phyloP scores from a whole-genome alignment of 2,113 vertebrate genomes.

The Syrrhaptes paradoxus region DNA sequence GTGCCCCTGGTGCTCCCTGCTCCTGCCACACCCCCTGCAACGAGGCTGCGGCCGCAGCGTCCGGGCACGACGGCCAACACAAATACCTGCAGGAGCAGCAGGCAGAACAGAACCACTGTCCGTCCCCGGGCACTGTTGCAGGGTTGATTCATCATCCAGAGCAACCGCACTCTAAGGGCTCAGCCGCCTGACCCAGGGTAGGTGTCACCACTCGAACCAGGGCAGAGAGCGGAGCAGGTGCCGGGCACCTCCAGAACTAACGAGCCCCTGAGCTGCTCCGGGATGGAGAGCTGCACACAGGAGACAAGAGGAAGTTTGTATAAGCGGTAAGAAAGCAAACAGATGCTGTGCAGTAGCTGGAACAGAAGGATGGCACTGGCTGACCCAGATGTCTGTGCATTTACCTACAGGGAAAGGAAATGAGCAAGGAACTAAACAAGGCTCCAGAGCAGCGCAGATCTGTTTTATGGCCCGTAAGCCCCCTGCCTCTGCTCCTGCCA shows the following conservation, averaged over 20 bases:
- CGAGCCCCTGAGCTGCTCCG: neutral
- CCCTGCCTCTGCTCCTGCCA: neutral
- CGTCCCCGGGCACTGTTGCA: neutral
- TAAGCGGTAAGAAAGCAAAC: neutral
- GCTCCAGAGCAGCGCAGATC: neutral
- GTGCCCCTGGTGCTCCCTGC: neutral
- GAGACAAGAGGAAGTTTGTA: neutral
- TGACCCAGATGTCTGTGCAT: neutral
- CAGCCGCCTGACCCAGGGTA: neutral
- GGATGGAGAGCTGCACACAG: neutral
- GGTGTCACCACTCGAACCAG: neutral
- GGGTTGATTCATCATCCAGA: neutral
- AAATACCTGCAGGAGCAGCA: neutral
- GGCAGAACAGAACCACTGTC: neutral
- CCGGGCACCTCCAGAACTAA: neutral
- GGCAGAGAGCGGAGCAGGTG: neutral
- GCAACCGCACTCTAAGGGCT: neutral
- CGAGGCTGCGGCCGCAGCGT: rapidly evolving
- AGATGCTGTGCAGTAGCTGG: neutral
- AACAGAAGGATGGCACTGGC: neutral
- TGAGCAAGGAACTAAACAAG: neutral
- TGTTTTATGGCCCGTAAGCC: neutral
- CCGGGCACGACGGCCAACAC: neutral
- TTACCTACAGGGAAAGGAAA: neutral
- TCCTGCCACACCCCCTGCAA: neutral